Conservation (phyloP, 2,888 invertebrate genomes). For the Aphodius sticticus region DNA sequence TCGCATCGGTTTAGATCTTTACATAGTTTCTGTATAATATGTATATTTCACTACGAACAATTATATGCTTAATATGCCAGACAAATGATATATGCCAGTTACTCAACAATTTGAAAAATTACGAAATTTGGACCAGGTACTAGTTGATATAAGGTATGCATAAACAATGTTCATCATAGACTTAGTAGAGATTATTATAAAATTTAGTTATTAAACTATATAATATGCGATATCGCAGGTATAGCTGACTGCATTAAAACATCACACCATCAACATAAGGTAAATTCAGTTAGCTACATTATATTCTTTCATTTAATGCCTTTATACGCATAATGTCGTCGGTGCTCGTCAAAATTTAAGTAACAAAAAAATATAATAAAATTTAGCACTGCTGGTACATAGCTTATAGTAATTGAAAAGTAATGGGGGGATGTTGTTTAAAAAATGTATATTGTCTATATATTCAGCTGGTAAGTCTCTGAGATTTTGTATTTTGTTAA, state of each 20-base stretch:
- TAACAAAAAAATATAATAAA: conserved; percentile 16
- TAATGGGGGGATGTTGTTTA: neutral
- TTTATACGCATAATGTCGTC: neutral
- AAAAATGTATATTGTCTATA: conserved; percentile 4
- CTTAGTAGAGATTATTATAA: no score
- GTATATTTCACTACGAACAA: no score
- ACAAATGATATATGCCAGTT: no score
- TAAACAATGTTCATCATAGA: neutral
- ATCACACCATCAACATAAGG: neutral
- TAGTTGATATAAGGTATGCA: neutral
- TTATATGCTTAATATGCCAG: no score
- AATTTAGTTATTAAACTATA: no score
- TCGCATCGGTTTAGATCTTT: no score
- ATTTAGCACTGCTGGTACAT: neutral
- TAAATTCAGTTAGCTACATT: neutral
- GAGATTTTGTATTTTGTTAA: conserved; percentile 31
- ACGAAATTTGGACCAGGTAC: neutral
- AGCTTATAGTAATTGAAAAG: neutral
- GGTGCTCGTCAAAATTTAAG: conserved; percentile 12
- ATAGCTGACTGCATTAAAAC: neutral
- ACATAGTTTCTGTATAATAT: no score
- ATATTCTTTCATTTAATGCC: neutral
- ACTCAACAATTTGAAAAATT: no score
- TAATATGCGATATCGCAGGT: neutral
- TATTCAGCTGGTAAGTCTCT: neutral